Percentiles rank a stretch among this genome's conserved stretches.
Conservation (phyloP, 2,113 vertebrate genomes). For the Panurus biarmicus region DNA sequence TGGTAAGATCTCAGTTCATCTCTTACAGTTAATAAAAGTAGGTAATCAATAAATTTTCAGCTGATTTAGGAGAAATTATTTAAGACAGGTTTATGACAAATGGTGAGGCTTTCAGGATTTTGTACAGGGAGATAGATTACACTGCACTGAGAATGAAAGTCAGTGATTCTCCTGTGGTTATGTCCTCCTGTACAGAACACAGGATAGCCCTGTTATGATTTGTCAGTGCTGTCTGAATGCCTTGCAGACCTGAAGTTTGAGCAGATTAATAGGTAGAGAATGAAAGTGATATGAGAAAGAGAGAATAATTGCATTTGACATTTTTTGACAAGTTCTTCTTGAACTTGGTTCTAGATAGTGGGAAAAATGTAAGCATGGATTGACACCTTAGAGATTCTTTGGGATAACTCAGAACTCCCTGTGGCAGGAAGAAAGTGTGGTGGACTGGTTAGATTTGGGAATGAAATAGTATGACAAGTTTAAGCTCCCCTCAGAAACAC, state of each 20-base stretch:
- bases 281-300: not conserved
- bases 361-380: not conserved
- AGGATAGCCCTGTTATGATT: not conserved
- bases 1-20: not conserved
- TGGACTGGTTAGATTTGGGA: not conserved
- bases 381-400: not conserved
- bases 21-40: not conserved
- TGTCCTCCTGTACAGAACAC: not conserved
- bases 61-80: not conserved
- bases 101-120: not conserved
- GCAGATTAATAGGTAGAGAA: not conserved
- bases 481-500: not conserved
- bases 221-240: not conserved
- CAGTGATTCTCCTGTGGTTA: not conserved
- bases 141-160: fast-evolving
- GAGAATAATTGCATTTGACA: not conserved
- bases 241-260: not conserved
- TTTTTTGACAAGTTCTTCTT: not conserved
- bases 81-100: not conserved
- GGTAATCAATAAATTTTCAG: not conserved
- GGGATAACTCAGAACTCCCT: not conserved
- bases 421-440: not conserved
- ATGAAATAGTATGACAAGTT: not conserved
- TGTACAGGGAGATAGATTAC: not conserved
- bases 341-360: not conserved